A percentile compares a stretch with the other conserved stretches of the same genome.
phyloP scores from a whole-genome alignment of 2,797 vertebrate species.

The Esox masquinongy region DNA sequence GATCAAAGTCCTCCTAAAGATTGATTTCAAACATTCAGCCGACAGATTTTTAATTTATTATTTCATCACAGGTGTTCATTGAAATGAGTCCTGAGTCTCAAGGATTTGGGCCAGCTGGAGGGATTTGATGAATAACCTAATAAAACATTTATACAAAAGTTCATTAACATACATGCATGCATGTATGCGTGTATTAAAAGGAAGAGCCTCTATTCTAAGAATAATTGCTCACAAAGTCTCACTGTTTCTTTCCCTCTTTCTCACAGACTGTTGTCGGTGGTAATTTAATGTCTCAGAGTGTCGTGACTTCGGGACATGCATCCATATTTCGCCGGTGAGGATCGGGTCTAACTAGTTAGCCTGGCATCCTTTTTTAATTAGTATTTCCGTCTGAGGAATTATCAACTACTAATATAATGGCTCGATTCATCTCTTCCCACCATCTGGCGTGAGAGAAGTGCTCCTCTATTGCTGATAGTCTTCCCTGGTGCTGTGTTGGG shows the following conservation, averaged over 20 bases:
- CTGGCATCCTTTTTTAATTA: conserved; percentile 59
- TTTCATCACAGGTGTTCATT: conserved; percentile 34
- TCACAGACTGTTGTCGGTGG: not conserved
- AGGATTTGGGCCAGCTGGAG: conserved; percentile 37
- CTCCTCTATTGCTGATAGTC: conserved; percentile 79
- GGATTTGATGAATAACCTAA: conserved; percentile 52
- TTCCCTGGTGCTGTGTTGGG: conserved; percentile 75
- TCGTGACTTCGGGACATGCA: conserved; percentile 17
- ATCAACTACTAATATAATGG: conserved; percentile 81
- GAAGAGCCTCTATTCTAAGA: conserved; percentile 5
- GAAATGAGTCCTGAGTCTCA: conserved; percentile 43
- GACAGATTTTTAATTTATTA: not conserved
- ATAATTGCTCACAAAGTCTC: not conserved
- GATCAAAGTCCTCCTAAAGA: conserved; percentile 13
- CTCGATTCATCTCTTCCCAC: conserved; percentile 80
- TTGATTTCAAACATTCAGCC: conserved; percentile 6
- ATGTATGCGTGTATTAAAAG: conserved; percentile 29
- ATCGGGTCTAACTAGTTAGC: not conserved
- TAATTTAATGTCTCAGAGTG: conserved; percentile 24
- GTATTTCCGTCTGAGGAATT: conserved; percentile 84
- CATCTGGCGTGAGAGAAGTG: conserved; percentile 77
- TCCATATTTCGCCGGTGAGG: conserved; percentile 36
- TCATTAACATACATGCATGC: conserved; percentile 41
- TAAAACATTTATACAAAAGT: conserved; percentile 53
- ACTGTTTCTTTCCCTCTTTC: not conserved